Evolutionary conservation across 2,797 vertebrate species (phyloP).

Genomic region (Urosaurus nigricauda): DNA sequence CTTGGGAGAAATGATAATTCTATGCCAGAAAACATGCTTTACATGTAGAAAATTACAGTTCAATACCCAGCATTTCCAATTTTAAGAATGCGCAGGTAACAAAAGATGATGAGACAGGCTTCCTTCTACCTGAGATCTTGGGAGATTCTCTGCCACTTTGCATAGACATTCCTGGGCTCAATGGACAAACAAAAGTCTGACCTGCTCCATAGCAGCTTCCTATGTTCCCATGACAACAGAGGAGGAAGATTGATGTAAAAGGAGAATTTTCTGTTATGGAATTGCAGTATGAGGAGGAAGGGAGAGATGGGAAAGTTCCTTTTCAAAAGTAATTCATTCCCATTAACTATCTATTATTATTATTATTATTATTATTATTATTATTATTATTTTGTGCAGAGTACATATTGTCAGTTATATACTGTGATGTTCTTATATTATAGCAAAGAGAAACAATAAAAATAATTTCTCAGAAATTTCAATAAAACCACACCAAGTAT

Average conservation of each 20-base stretch:
- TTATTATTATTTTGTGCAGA: no score
- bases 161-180: neutral
- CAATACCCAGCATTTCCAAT: neutral
- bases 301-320: no score
- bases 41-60: neutral
- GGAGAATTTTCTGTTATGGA: neutral
- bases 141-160: neutral
- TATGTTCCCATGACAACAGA: neutral
- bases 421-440: no score
- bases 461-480: no score
- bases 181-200: neutral
- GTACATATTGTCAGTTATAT: no score
- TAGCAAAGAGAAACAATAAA: no score
- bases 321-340: no score
- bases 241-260: no score
- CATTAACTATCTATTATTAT: no score
- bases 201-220: neutral
- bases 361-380: no score
- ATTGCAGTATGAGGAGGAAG: no score
- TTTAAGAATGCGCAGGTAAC: neutral
- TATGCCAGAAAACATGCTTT: neutral
- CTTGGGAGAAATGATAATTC: neutral
- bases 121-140: neutral
- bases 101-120: neutral
- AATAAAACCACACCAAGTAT: no score